Percentiles rank a stretch among this genome's conserved stretches.
These are phyloP conservation scores for Heteromurus nitidus DNA, from an alignment of 2,888 invertebrate species.

Conservation along the genomic window DNA sequence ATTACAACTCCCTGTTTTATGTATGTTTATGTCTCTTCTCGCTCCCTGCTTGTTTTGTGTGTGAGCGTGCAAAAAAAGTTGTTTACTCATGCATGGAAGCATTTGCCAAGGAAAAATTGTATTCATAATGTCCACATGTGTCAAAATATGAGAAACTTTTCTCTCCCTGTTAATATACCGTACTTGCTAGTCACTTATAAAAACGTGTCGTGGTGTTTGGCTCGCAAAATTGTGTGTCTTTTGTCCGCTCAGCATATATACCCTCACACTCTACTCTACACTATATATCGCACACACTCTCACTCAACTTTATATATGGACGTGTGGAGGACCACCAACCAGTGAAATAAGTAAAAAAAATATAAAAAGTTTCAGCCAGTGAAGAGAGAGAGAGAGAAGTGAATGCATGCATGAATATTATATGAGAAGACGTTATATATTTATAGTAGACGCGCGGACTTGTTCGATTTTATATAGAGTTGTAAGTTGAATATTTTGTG, in stretches of 20 bases:
- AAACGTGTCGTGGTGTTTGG: constrained; percentile 28
- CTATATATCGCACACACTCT: too few species aligned
- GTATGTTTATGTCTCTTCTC: not conserved
- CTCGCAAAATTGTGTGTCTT: constrained; percentile 17
- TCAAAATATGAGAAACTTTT: constrained; percentile 40
- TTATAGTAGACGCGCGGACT: not conserved
- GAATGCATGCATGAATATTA: constrained; percentile 17
- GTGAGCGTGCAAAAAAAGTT: not conserved
- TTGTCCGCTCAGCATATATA: not conserved
- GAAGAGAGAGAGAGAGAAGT: not conserved
- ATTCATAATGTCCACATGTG: constrained; percentile 43
- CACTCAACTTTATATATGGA: not conserved
- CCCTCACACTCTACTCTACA: not conserved
- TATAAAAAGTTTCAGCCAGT: too few species aligned
- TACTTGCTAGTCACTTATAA: not conserved
- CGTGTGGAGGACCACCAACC: constrained; percentile 50
- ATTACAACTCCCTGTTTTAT: not conserved
- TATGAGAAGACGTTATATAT: constrained; percentile 3
- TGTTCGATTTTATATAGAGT: not conserved
- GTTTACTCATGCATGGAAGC: too few species aligned
- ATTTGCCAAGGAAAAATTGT: too few species aligned
- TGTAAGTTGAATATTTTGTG: too few species aligned
- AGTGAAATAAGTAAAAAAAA: constrained; percentile 39
- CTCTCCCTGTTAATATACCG: not conserved
- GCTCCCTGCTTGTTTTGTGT: not conserved